These are phyloP conservation scores for Leptonema lineaticorne DNA, from an alignment of 1,140 invertebrate species.

Conservation along the genomic window DNA sequence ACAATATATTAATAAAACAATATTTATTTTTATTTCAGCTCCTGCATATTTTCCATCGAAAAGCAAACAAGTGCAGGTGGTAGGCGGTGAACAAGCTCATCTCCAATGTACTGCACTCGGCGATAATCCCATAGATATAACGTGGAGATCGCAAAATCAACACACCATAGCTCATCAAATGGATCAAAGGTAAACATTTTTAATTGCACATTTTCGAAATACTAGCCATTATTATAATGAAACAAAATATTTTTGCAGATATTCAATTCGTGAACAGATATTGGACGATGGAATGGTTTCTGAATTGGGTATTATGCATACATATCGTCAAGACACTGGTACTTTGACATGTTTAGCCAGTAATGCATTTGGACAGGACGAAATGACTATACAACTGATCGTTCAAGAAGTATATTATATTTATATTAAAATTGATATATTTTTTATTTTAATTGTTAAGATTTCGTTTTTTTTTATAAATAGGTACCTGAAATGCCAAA, in stretches of 20 bases:
- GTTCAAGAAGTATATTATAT: constrained; percentile 70
- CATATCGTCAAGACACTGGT: constrained; percentile 84
- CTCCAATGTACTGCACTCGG: constrained; percentile 86
- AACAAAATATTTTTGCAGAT: constrained; percentile 51
- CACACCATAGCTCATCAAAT: constrained; percentile 65
- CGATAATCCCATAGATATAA: constrained; percentile 84
- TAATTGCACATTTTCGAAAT: neutral
- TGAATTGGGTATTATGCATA: constrained; percentile 78
- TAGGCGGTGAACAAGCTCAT: constrained; percentile 72
- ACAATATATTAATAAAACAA: no score
- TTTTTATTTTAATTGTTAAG: neutral
- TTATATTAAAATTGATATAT: neutral
- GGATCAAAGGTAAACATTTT: constrained; percentile 65
- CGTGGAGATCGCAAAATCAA: constrained; percentile 72
- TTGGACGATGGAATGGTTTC: constrained; percentile 80
- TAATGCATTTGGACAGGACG: constrained; percentile 88
- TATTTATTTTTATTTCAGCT: constrained; percentile 56
- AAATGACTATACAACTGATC: constrained; percentile 86
- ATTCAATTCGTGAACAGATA: constrained; percentile 71
- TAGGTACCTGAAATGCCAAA: constrained; percentile 85
- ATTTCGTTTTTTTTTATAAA: constrained; percentile 23
- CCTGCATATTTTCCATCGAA: constrained; percentile 82
- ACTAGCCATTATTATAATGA: neutral
- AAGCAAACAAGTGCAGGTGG: constrained; percentile 72
- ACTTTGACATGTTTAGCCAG: constrained; percentile 84